Evolutionary conservation across 1,140 invertebrate species (phyloP).

Genomic region (Eulimnadia texana): DNA sequence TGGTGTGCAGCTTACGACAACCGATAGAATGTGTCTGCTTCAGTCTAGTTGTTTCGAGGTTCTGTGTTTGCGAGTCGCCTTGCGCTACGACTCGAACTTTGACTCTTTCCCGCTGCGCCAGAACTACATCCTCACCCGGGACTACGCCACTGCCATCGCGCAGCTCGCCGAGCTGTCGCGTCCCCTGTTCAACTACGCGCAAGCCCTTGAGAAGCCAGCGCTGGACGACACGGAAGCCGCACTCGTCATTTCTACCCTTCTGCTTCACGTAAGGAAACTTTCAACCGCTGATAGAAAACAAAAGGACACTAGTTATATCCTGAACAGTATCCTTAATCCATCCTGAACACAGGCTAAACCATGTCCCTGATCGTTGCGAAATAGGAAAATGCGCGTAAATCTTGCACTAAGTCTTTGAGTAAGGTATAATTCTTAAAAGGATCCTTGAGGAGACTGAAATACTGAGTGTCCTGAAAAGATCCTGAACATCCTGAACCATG

Average conservation of each 20-base stretch:
- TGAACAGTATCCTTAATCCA: no score
- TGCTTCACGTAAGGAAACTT: no score
- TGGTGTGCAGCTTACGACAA: background rate
- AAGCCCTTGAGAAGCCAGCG: background rate
- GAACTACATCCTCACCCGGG: background rate
- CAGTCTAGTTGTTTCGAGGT: slow-evolving; percentile 1
- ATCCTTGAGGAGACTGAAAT: no score
- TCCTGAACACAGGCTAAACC: no score
- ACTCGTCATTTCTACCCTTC: background rate
- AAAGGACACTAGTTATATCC: no score
- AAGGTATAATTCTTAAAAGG: no score
- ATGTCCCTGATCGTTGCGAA: no score
- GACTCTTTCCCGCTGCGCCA: slow-evolving; percentile 7
- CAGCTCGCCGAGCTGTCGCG: background rate
- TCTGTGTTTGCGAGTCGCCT: slow-evolving; percentile 3
- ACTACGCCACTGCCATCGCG: background rate
- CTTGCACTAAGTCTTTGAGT: no score
- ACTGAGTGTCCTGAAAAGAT: no score
- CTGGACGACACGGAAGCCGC: background rate
- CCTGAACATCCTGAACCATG: no score
- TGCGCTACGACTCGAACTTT: background rate
- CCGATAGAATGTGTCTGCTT: slow-evolving; percentile 3
- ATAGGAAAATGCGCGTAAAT: no score
- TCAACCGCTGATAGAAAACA: no score
- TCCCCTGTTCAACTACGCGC: background rate